Evolutionary conservation across 2,113 vertebrate species (phyloP), one percentile per base, ranked within the genome.

Genomic region (Nesogale talazaci): DNA sequence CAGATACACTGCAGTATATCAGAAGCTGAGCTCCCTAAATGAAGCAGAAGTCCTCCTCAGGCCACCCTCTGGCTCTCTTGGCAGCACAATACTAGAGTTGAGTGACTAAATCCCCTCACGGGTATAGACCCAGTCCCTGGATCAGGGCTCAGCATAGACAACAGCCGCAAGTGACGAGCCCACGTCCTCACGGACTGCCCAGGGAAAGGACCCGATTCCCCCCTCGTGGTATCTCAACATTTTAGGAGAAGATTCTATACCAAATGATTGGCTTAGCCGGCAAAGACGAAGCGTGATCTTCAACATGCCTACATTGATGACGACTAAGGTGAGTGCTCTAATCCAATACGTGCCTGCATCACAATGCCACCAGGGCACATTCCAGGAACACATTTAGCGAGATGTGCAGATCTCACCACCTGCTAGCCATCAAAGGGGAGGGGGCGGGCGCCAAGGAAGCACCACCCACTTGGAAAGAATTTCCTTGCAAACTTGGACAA

Each of bases 161-260:
- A 3, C 11, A 29, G 56, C n/a, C 17, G 19, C 91, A 16, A 79
- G 38, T 7, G 36, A 17, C 1, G 59, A 46, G 88, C 72, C 76
- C n/a, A 29, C 3, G 22, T 72, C 75, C 57, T 89, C 57, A 3
- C 34, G 1, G 1, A 36, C 61, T 78, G n/a, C 38, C n/a, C 17
- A 1, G 83, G 56, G 86, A 42, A 59, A 70, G 75, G 67, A 40
- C 9, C 20, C 31, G 46, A 19, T 20, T 80, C 46, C 52, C 27
- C 6, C 57, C 20, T 7, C 2, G 16, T 1, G 29, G 25, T 65
- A 38, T 46, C 79, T 78, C 90, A 67, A 9, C 83, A 86, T 93
- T 65, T 95, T 81, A 86, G 91, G 78, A 92, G 52, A 89, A 83
- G 56, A 40, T 78, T 52, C 46, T 52, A 52, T 52, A 52, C 46